Evolutionary conservation across 2,113 vertebrate species (phyloP).

Genomic region (Chaenogobius annularis): DNA sequence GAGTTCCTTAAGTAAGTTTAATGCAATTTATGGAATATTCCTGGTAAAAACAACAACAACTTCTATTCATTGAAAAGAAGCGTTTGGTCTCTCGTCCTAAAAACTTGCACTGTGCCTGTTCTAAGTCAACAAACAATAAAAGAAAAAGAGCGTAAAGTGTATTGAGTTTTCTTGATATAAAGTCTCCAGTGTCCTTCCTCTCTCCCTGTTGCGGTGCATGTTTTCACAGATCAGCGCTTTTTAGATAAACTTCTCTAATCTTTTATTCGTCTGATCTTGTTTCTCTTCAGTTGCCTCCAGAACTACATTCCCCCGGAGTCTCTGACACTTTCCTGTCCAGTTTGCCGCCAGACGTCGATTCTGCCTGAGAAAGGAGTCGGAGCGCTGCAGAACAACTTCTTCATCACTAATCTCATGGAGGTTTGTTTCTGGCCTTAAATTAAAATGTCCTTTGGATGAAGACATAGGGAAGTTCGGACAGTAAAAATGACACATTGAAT

Average conservation of each 20-base stretch:
- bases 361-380: conserved; percentile 91
- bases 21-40: no score
- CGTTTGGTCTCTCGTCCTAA: no score
- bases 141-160: background rate
- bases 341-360: conserved; percentile 94
- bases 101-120: no score
- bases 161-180: background rate
- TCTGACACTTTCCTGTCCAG: conserved; percentile 89
- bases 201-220: background rate
- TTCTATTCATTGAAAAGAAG: no score
- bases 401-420: conserved; percentile 97
- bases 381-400: conserved; percentile 93
- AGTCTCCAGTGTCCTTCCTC: background rate
- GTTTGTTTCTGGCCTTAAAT: conserved; percentile 47
- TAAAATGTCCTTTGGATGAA: background rate
- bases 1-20: no score
- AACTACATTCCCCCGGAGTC: conserved; percentile 93
- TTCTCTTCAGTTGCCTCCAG: conserved; percentile 83
- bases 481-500: background rate
- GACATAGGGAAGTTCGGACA: background rate
- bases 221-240: background rate
- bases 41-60: no score
- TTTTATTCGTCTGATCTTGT: background rate
- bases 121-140: no score
- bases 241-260: background rate